Percentiles rank a stretch among this genome's conserved stretches.
phyloP scores from a whole-genome alignment of 2,113 vertebrate species.

The Pungitius pungitius region DNA sequence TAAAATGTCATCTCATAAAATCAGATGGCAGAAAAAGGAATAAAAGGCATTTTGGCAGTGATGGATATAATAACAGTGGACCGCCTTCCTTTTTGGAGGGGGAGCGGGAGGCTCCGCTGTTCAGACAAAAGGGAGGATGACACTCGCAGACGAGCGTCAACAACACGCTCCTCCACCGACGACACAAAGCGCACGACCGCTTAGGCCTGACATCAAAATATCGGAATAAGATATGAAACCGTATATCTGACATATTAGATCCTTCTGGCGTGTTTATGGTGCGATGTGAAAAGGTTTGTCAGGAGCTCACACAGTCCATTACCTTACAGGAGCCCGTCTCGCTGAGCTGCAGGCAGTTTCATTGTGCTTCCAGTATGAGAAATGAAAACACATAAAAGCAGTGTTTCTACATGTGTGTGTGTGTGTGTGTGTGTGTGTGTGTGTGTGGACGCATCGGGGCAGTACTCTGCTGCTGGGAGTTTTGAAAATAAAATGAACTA shows the following conservation, averaged over 20 bases:
- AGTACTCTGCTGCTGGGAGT: too few species aligned
- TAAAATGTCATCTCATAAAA: slow-evolving; percentile 50
- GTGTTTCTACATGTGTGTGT: too few species aligned
- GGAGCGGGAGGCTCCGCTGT: not conserved
- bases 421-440: too few species aligned
- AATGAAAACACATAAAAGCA: not conserved
- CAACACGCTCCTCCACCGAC: too few species aligned
- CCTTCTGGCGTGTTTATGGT: slow-evolving; percentile 6
- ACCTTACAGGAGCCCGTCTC: not conserved
- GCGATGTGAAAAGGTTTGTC: not conserved
- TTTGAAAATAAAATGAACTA: too few species aligned
- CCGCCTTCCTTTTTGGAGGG: slow-evolving; percentile 30
- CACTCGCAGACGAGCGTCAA: slow-evolving; percentile 3
- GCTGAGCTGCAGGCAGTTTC: not conserved
- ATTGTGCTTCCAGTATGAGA: not conserved
- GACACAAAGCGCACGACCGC: slow-evolving; percentile 4
- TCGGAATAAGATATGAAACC: slow-evolving; percentile 12
- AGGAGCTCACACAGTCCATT: not conserved
- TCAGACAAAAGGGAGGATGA: slow-evolving; percentile 23
- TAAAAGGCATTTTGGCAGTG: slow-evolving; percentile 51
- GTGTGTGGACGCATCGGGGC: too few species aligned
- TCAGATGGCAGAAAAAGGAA: slow-evolving; percentile 14
- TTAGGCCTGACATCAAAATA: slow-evolving; percentile 29
- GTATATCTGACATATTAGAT: slow-evolving; percentile 8
- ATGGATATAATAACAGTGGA: slow-evolving; percentile 61